phyloP scores from a whole-genome alignment of 2,113 vertebrate genomes.

The Macrotis lagotis region DNA sequence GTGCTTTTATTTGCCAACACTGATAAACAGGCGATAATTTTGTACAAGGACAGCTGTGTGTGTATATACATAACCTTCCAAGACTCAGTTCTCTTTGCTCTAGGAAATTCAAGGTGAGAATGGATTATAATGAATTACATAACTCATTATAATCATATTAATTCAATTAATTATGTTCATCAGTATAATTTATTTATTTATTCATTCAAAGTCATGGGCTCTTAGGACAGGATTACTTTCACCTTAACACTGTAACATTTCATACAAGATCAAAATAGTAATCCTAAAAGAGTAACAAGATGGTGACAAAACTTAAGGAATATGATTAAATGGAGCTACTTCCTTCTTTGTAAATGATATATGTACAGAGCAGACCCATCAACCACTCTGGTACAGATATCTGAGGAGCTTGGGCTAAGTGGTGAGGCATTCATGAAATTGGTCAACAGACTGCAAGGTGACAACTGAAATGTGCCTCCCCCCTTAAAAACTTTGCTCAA shows the following conservation, averaged over 20 bases:
- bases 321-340: neutral
- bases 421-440: neutral
- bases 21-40: neutral
- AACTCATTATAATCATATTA: too few relatives aligned
- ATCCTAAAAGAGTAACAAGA: neutral
- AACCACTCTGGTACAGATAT: neutral
- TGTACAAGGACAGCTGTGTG: too few relatives aligned
- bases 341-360: neutral
- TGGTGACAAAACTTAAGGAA: neutral
- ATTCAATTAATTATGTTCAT: too few relatives aligned
- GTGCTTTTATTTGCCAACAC: neutral
- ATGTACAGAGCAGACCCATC: neutral
- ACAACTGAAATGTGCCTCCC: neutral
- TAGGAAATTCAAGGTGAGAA: neutral
- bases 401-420: neutral
- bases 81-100: neutral
- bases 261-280: neutral
- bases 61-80: neutral
- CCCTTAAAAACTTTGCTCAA: neutral
- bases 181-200: too few relatives aligned
- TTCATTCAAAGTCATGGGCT: too few relatives aligned
- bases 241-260: neutral
- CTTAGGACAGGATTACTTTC: neutral
- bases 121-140: neutral
- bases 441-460: neutral